Base-by-base conservation (phyloP, 2,888 invertebrate species). In the Hyposoter didymator region DNA sequence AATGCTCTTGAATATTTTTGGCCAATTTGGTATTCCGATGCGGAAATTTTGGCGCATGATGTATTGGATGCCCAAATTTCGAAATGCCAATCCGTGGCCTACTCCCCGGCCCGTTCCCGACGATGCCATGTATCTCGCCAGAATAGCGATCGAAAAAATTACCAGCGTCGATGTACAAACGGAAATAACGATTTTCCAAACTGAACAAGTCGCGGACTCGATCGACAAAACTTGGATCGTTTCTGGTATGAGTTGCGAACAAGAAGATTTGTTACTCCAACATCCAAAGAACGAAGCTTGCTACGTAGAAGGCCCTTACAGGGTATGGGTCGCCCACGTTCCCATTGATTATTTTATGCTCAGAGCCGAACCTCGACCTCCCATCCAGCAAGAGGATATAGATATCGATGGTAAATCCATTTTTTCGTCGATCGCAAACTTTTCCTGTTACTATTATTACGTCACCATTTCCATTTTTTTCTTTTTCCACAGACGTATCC, bases 21-120 rank as follows among this genome's bases (percentile, higher is more conserved):
- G 99, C 0, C 94, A 94, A 32, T 94, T 96, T 87, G 97, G 97
- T 0, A 95, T 95, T 91, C 97, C 97, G 0, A 92, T 97, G 6
- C 94, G 97, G 79, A 97, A 97, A 91, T 97, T 95, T 91, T 96
- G 97, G 96, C 95, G 97, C 14, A 97, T 97, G 97, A 96, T 97
- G 96, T 97, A 97, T 90, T 97, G 97, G 97, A 96, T 97, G 96
- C 99, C 99, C 0, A 99, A 99, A 93, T 98, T 99, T 92, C 97
- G 96, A 92, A 96, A 99, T 92, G 93, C 97, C 0, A 97, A 97
- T 79, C 99, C 99, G 0, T 99, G 98, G 97, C 96, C 96, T 5
- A 93, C 97, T 78, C 98, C 98, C 0, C 95, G 96, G 73, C 95
- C 96, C 0, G 92, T 98, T n/a, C 98, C 99, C 0, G 95, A 95